Conservation (phyloP, 2,113 vertebrate genomes). For the Plotosus lineatus region DNA sequence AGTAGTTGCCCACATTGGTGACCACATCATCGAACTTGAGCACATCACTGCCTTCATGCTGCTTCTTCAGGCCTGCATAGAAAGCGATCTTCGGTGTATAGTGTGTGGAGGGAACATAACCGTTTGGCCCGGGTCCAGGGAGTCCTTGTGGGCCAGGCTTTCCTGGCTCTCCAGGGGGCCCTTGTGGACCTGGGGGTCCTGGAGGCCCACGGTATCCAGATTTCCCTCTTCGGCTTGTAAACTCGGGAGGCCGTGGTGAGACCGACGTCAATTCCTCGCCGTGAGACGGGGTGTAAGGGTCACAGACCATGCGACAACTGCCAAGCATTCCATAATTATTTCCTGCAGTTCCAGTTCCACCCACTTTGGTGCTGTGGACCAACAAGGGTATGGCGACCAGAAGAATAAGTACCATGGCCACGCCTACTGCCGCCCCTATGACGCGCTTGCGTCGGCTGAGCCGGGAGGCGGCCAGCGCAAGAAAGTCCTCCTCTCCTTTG, state of each 20-base stretch:
- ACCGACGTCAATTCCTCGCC: conserved; percentile 78
- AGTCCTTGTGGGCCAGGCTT: conserved; percentile 88
- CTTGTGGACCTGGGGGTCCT: conserved; percentile 81
- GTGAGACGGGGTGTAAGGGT: conserved; percentile 79
- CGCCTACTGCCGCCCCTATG: conserved; percentile 88
- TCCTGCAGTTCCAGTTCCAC: conserved; percentile 68
- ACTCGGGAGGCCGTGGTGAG: conserved; percentile 80
- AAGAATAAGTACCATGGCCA: conserved; percentile 92
- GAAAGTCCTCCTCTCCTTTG: conserved; percentile 91
- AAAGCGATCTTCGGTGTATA: conserved; percentile 95
- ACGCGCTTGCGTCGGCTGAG: conserved; percentile 91
- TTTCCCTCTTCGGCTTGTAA: conserved; percentile 82
- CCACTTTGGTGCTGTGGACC: conserved; percentile 87
- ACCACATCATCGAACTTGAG: conserved; percentile 96
- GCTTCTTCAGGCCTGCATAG: conserved; percentile 89
- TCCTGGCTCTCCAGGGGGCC: conserved; percentile 86
- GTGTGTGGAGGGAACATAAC: conserved; percentile 83
- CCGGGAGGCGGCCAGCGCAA: conserved; percentile 91
- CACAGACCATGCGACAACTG: conserved; percentile 90
- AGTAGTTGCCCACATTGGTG: conserved; percentile 97
- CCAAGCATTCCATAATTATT: conserved; percentile 88
- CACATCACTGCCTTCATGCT: conserved; percentile 90
- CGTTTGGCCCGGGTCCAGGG: conserved; percentile 85
- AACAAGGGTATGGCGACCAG: conserved; percentile 92
- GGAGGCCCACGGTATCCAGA: conserved; percentile 83